Conservation (phyloP, 35 echinoderm and acorn worm genomes). For the Acanthaster planci region DNA sequence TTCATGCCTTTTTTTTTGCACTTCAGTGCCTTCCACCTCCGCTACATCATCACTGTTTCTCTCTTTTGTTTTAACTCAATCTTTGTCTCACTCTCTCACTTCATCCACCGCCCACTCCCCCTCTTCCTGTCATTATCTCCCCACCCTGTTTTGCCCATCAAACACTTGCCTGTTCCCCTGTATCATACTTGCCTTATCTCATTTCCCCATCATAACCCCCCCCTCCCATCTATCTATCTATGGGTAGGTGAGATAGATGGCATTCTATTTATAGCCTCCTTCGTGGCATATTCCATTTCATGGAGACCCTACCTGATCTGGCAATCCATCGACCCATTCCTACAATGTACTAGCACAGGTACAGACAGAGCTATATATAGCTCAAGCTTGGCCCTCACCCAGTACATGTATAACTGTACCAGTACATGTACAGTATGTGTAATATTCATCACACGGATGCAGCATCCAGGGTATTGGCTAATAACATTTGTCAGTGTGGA, state of each 20-base stretch:
- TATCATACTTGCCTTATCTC: not conserved
- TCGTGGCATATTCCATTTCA: constrained; percentile 26
- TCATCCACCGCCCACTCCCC: not conserved
- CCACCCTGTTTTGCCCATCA: not conserved
- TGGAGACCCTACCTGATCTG: constrained; percentile 3
- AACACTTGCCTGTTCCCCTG: not conserved
- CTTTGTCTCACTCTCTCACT: not conserved
- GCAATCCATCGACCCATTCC: constrained; percentile 13
- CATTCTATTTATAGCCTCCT: constrained; percentile 22
- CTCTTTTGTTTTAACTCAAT: not conserved
- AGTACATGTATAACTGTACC: no score
- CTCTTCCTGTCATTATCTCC: not conserved
- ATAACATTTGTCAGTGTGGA: not conserved
- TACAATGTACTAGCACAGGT: not conserved
- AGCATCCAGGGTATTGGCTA: not conserved
- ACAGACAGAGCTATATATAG: constrained; percentile 8
- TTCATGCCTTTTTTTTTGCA: no score
- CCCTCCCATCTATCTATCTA: not conserved
- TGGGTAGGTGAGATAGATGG: no score
- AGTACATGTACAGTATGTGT: not conserved
- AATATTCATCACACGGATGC: not conserved
- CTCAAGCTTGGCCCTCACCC: not conserved
- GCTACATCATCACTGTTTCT: not conserved
- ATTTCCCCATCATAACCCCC: not conserved
- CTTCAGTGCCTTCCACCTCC: not conserved